Percentiles rank a stretch among this genome's conserved stretches.
Evolutionary conservation across 2,888 invertebrate species (phyloP).

Genomic region (Thymelicus sylvestris): DNA sequence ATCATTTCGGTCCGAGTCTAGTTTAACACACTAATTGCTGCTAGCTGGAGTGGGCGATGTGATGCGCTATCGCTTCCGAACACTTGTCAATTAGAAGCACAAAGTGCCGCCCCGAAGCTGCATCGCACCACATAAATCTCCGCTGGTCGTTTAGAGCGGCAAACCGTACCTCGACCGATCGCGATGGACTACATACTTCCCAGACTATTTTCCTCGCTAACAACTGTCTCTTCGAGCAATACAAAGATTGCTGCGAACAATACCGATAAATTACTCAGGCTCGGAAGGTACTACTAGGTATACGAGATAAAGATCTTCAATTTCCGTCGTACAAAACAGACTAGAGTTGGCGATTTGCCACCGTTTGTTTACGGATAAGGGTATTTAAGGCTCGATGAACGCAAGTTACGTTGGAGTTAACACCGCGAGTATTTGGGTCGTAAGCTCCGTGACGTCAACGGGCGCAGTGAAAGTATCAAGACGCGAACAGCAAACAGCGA

Average conservation of each 20-base stretch:
- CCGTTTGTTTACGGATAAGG: slow-evolving; percentile 55
- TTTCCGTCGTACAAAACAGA: slow-evolving; percentile 41
- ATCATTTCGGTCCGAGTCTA: background rate
- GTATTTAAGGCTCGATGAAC: slow-evolving; percentile 65
- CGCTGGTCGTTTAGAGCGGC: slow-evolving; percentile 51
- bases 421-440: slow-evolving; percentile 72
- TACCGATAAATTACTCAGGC: slow-evolving; percentile 43
- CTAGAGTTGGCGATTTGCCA: slow-evolving; percentile 55
- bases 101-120: slow-evolving; percentile 60
- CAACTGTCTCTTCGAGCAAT: slow-evolving; percentile 45
- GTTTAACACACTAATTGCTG: slow-evolving; percentile 26
- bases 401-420: slow-evolving; percentile 73
- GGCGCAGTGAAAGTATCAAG: slow-evolving; percentile 72
- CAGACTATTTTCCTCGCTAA: slow-evolving; percentile 49
- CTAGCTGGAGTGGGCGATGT: slow-evolving; percentile 49
- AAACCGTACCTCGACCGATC: slow-evolving; percentile 56
- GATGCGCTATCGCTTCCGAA: slow-evolving; percentile 59
- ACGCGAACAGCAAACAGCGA: slow-evolving; percentile 77
- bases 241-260: slow-evolving; percentile 42
- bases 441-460: slow-evolving; percentile 69
- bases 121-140: slow-evolving; percentile 69
- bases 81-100: slow-evolving; percentile 76
- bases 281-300: slow-evolving; percentile 33
- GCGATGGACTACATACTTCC: slow-evolving; percentile 51
- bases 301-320: slow-evolving; percentile 42